Evolutionary conservation across 2,797 vertebrate species (phyloP).

Genomic region (Arnoldichthys spilopterus): DNA sequence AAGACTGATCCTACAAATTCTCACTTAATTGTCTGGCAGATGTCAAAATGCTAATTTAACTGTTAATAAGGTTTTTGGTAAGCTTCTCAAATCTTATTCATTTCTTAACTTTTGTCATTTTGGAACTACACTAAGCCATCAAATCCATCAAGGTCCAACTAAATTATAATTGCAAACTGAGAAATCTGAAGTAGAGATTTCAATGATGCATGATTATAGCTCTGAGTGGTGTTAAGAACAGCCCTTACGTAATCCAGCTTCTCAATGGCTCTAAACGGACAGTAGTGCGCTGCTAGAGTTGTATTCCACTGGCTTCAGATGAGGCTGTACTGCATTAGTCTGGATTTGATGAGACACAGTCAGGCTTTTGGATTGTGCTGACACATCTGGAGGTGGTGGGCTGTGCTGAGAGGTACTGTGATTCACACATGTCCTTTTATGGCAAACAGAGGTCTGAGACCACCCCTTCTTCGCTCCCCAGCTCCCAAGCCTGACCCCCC

Average conservation of each 20-base stretch:
- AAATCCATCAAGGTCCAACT: background rate
- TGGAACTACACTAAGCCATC: background rate
- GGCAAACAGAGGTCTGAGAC: slow-evolving; percentile 59
- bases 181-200: background rate
- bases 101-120: background rate
- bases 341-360: slow-evolving; percentile 36
- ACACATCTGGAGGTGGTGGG: slow-evolving; percentile 63
- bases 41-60: background rate
- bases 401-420: slow-evolving; percentile 45
- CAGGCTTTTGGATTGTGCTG: slow-evolving; percentile 58
- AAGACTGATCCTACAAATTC: background rate
- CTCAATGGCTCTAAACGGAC: slow-evolving; percentile 25
- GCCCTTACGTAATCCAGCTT: slow-evolving; percentile 5
- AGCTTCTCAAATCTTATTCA: background rate
- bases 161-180: background rate
- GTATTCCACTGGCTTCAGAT: slow-evolving; percentile 36
- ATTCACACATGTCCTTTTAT: slow-evolving; percentile 70
- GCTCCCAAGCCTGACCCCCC: slow-evolving; percentile 47
- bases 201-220: background rate
- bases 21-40: background rate
- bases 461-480: slow-evolving; percentile 34
- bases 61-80: background rate
- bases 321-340: slow-evolving; percentile 49
- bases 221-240: background rate
- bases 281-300: slow-evolving; percentile 24